These are phyloP conservation scores for Gopherus evgoodei DNA, from an alignment of 2,113 vertebrate genomes.

Conservation along the genomic window DNA sequence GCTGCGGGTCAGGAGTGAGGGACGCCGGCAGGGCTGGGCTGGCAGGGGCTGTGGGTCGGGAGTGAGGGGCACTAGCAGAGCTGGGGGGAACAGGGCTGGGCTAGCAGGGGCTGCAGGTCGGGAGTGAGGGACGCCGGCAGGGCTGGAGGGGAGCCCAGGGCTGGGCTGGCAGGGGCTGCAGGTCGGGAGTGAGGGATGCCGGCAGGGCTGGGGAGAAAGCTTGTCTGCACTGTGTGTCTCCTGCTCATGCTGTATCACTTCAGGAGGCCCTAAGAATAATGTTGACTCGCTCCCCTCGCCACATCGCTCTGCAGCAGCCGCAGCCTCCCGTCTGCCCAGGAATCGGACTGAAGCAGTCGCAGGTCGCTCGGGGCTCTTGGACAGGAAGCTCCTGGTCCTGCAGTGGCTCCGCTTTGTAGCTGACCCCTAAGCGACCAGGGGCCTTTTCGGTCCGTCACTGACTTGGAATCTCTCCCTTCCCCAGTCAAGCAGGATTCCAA, in stretches of 20 bases:
- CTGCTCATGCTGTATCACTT: background rate
- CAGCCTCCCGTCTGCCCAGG: background rate
- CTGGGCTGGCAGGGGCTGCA: no score
- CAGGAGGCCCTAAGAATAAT: background rate
- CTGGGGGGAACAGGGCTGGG: background rate
- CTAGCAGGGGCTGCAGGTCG: no score
- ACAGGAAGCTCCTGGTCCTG: no score
- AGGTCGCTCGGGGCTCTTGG: background rate
- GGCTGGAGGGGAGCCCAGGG: background rate
- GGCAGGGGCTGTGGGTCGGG: background rate
- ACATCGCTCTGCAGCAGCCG: fast-evolving
- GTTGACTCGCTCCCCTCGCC: no score
- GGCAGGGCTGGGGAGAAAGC: background rate
- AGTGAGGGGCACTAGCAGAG: background rate
- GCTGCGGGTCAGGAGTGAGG: no score
- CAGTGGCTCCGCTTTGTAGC: background rate
- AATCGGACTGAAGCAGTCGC: background rate
- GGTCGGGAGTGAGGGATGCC: background rate
- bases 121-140: background rate
- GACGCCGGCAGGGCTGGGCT: background rate
- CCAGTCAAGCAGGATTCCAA: constrained; percentile 95
- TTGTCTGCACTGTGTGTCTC: background rate
- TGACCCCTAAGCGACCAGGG: no score
- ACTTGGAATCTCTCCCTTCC: background rate
- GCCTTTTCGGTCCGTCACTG: background rate